These are phyloP conservation scores for Drosophila watanabei DNA, from an alignment of 1,140 invertebrate genomes.

Conservation along the genomic window DNA sequence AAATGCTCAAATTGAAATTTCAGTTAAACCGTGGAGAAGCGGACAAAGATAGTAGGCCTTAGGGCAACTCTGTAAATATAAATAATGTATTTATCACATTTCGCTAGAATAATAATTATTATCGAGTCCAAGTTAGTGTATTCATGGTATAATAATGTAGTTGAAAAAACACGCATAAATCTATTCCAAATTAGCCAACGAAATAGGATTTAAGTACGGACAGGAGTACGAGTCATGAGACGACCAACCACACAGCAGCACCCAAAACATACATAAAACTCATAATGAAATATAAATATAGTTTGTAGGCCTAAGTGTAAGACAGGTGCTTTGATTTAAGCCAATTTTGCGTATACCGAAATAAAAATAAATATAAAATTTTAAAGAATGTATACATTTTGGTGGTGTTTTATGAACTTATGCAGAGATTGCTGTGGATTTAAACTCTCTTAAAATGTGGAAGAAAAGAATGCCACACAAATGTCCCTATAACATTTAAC, in stretches of 20 bases:
- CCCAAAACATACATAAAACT: constrained; percentile 45
- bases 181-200: constrained; percentile 82
- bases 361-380: constrained; percentile 53
- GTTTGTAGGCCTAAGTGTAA: constrained; percentile 55
- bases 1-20: constrained; percentile 74
- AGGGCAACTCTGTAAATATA: constrained; percentile 54
- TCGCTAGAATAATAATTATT: constrained; percentile 31
- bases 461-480: no score
- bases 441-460: neutral
- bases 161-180: constrained; percentile 85
- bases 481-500: no score
- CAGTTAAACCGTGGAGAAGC: constrained; percentile 29
- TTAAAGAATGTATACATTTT: neutral
- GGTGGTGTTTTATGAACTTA: neutral
- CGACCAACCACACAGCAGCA: constrained; percentile 49
- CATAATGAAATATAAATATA: constrained; percentile 32
- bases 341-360: constrained; percentile 70
- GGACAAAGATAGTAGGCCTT: constrained; percentile 51
- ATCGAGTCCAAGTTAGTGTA: constrained; percentile 37
- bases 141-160: constrained; percentile 57
- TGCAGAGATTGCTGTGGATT: neutral
- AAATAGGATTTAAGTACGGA: constrained; percentile 56
- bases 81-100: constrained; percentile 51
- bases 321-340: constrained; percentile 82
- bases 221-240: constrained; percentile 27